Percentiles rank a stretch among this genome's conserved stretches.
phyloP scores from a whole-genome alignment of 2,888 invertebrate genomes.

The Apeira syringaria region DNA sequence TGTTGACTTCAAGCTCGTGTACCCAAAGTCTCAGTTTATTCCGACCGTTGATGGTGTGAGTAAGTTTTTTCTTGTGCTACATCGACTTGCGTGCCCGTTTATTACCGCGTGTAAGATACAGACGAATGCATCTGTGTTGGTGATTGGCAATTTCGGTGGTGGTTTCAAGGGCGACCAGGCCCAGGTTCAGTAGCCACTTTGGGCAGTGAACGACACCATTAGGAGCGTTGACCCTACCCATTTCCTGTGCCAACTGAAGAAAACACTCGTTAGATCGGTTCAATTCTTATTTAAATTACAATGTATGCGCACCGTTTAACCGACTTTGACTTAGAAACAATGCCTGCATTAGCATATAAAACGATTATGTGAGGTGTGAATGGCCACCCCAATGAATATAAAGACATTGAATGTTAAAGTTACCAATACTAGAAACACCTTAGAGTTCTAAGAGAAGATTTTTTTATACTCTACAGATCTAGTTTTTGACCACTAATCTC shows the following conservation, averaged over 20 bases:
- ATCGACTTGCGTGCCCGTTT: constrained; percentile 43
- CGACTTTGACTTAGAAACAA: constrained; percentile 69
- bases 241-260: constrained; percentile 71
- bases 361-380: constrained; percentile 53
- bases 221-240: constrained; percentile 72
- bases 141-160: constrained; percentile 68
- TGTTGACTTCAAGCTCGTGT: constrained; percentile 47
- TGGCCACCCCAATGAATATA: constrained; percentile 45
- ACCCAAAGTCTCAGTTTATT: constrained; percentile 34
- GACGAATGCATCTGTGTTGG: constrained; percentile 47
- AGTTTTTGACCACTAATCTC: no score
- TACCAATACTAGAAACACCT: constrained; percentile 24
- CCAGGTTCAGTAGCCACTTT: constrained; percentile 77
- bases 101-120: constrained; percentile 41
- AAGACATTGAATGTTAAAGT: constrained; percentile 34
- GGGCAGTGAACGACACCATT: constrained; percentile 77
- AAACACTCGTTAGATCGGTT: constrained; percentile 56
- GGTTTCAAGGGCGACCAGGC: constrained; percentile 76
- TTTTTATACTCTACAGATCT: no score
- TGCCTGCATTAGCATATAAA: constrained; percentile 65
- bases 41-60: constrained; percentile 41
- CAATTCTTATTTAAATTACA: constrained; percentile 55
- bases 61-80: constrained; percentile 48
- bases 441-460: no score
- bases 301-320: constrained; percentile 59